phyloP scores from a whole-genome alignment of 2,113 vertebrate species.

The Aix galericulata region DNA sequence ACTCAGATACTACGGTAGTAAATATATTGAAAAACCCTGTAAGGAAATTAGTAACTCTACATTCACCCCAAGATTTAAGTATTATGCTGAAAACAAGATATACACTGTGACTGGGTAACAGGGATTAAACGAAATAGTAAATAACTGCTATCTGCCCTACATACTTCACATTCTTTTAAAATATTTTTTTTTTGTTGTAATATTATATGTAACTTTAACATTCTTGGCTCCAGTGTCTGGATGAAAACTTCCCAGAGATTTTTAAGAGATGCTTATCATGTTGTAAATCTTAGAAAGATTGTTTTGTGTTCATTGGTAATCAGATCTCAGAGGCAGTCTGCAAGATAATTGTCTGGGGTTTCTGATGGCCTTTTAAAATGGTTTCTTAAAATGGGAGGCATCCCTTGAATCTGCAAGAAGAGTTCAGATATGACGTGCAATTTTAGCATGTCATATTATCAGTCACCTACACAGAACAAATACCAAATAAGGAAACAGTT shows the following conservation, averaged over 20 bases:
- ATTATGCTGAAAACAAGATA: not conserved
- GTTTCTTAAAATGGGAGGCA: not conserved
- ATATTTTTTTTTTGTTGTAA: not conserved
- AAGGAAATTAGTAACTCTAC: not conserved
- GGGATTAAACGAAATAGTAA: not conserved
- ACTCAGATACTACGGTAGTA: not conserved
- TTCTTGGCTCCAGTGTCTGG: not conserved
- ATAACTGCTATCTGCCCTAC: not conserved
- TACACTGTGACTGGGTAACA: not conserved
- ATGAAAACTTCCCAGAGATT: not conserved
- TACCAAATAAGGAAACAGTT: not conserved
- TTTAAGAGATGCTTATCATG: not conserved
- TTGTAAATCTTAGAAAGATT: not conserved
- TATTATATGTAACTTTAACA: not conserved
- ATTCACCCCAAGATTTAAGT: not conserved
- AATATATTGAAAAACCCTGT: not conserved
- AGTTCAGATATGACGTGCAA: not conserved
- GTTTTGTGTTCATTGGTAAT: not conserved
- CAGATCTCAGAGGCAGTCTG: not conserved
- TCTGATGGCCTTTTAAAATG: not conserved
- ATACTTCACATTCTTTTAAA: not conserved
- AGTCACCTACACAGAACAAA: not conserved
- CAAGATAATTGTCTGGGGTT: not conserved
- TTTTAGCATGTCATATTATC: not conserved
- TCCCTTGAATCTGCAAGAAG: not conserved